Percentiles rank a stretch among this genome's conserved stretches.
These are phyloP conservation scores for Xanthorhoe designata DNA, from an alignment of 2,888 invertebrate species.

Conservation along the genomic window DNA sequence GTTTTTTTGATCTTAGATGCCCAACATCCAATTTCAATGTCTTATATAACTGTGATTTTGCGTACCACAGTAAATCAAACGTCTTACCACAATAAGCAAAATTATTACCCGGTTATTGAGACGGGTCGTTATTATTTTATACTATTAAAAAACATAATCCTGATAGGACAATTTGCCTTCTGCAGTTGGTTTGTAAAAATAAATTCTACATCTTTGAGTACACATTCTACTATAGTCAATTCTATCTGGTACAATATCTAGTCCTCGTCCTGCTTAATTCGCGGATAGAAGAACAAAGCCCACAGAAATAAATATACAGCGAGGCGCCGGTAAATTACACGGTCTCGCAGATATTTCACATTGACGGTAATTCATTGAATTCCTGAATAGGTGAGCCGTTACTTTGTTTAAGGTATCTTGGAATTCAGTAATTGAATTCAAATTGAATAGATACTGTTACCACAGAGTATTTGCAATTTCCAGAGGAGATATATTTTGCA, in stretches of 20 bases:
- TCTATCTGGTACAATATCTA: slow-evolving; percentile 24
- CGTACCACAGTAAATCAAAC: too few relatives aligned
- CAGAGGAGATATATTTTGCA: not conserved
- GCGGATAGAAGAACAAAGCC: slow-evolving; percentile 83
- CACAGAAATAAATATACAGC: slow-evolving; percentile 76
- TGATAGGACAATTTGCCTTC: too few relatives aligned
- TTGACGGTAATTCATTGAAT: slow-evolving; percentile 68
- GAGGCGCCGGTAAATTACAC: slow-evolving; percentile 63
- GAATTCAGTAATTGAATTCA: slow-evolving; percentile 18
- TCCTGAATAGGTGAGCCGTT: slow-evolving; percentile 44
- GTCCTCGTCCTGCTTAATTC: slow-evolving; percentile 70
- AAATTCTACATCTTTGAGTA: too few relatives aligned
- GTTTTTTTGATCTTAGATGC: too few relatives aligned
- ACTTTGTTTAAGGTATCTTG: slow-evolving; percentile 11
- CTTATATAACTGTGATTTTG: too few relatives aligned
- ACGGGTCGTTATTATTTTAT: too few relatives aligned
- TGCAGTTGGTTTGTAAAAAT: too few relatives aligned
- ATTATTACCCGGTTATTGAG: too few relatives aligned
- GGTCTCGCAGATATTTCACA: slow-evolving; percentile 60
- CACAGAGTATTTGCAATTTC: not conserved
- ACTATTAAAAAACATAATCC: too few relatives aligned
- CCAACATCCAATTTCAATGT: too few relatives aligned
- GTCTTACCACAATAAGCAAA: too few relatives aligned
- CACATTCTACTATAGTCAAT: too few relatives aligned
- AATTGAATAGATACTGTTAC: slow-evolving; percentile 6